These are phyloP conservation scores for Hemitrygon akajei DNA, from an alignment of 2,797 vertebrate genomes.

Conservation along the genomic window DNA sequence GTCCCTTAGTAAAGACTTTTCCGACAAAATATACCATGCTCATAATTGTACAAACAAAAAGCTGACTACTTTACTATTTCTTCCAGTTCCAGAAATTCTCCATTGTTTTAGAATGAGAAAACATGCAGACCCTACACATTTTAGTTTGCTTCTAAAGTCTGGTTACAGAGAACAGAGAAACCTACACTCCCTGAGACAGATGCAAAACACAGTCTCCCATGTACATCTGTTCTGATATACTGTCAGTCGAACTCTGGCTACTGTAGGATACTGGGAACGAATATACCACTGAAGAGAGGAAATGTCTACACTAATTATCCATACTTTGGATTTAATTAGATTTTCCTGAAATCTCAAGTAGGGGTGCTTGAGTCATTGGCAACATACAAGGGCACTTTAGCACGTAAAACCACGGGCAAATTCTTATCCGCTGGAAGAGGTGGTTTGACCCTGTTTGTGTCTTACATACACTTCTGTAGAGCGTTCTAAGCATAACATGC, in stretches of 20 bases:
- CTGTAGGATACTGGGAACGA: background rate
- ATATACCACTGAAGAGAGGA: background rate
- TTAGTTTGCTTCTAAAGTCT: background rate
- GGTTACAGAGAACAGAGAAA: background rate
- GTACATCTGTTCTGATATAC: background rate
- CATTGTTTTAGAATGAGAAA: background rate
- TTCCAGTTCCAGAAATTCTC: background rate
- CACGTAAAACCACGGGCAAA: background rate
- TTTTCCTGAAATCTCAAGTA: background rate
- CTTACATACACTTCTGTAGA: background rate
- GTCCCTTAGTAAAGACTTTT: background rate
- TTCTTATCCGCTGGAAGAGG: background rate
- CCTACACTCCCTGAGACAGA: background rate
- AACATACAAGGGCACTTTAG: background rate
- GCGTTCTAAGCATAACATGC: constrained; percentile 25
- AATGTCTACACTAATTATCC: background rate
- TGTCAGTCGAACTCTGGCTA: background rate
- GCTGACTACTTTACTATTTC: background rate
- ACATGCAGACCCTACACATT: no score
- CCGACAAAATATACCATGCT: background rate
- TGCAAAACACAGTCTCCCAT: background rate
- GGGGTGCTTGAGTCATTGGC: background rate
- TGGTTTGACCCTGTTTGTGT: constrained; percentile 18
- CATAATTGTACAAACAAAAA: background rate
- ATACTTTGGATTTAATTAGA: background rate